Conservation (phyloP, 2,888 invertebrate species). For the Oegoconia quadripuncta region DNA sequence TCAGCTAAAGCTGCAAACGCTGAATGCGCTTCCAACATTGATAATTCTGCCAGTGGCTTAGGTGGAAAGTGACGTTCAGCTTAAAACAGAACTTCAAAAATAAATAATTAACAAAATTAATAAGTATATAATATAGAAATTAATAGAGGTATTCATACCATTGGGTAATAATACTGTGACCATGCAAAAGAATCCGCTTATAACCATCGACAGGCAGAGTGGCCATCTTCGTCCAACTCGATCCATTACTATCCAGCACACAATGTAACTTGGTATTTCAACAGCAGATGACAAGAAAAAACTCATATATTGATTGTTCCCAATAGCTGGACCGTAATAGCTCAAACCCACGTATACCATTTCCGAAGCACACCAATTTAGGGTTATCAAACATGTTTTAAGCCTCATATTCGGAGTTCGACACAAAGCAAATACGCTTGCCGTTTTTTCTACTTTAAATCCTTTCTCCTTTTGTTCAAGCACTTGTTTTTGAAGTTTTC, state of each 20-base stretch:
- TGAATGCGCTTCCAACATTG: too few relatives aligned
- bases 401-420: slow-evolving; percentile 93
- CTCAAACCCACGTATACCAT: slow-evolving; percentile 95
- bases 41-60: too few relatives aligned
- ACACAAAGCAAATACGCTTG: slow-evolving; percentile 82
- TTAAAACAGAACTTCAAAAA: too few relatives aligned
- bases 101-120: too few relatives aligned
- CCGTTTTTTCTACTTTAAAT: slow-evolving; percentile 46
- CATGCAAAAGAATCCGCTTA: slow-evolving; percentile 91
- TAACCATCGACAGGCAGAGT: slow-evolving; percentile 89
- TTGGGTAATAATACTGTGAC: slow-evolving; percentile 89
- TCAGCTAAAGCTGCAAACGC: too few relatives aligned
- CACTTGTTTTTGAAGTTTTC: slow-evolving; percentile 85
- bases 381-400: slow-evolving; percentile 90
- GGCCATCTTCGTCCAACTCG: slow-evolving; percentile 94
- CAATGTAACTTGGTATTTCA: slow-evolving; percentile 92
- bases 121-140: too few relatives aligned
- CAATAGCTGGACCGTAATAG: slow-evolving; percentile 93
- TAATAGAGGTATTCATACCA: slow-evolving; percentile 74
- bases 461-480: slow-evolving; percentile 81
- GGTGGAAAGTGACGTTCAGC: too few relatives aligned
- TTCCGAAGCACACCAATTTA: slow-evolving; percentile 96
- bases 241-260: slow-evolving; percentile 94
- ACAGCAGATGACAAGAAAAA: slow-evolving; percentile 92
- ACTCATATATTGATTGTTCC: slow-evolving; percentile 92